Conservation (phyloP, 2,113 vertebrate species). For the Agelaius phoeniceus region DNA sequence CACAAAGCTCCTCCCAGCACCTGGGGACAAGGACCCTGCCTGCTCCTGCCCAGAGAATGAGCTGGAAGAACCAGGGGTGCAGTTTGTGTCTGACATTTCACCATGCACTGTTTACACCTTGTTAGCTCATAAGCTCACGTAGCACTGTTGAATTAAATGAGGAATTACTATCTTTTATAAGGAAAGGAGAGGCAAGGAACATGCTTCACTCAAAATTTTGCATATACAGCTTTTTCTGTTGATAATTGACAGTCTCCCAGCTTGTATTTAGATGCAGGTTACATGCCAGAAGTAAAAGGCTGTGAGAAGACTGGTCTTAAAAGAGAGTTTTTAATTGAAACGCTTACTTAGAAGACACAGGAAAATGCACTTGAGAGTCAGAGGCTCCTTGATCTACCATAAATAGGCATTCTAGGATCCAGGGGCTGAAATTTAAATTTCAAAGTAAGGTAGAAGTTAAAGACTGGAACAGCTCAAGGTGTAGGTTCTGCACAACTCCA, state of each 20-base stretch:
- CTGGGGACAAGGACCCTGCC: neutral
- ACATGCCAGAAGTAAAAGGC: neutral
- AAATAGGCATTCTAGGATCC: neutral
- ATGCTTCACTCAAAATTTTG: neutral
- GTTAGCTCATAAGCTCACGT: neutral
- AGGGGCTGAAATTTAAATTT: neutral
- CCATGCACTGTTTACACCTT: fast-evolving
- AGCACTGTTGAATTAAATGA: neutral
- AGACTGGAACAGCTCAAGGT: neutral
- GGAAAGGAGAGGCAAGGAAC: neutral
- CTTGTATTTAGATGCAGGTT: too few species aligned
- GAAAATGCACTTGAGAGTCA: neutral
- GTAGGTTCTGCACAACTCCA: neutral
- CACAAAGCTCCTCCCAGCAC: neutral
- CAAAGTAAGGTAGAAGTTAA: neutral
- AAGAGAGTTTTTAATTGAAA: neutral
- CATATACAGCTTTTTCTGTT: fast-evolving
- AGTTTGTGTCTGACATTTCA: neutral
- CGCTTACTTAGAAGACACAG: neutral
- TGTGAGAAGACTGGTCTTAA: neutral
- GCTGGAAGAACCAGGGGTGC: neutral
- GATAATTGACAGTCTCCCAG: neutral
- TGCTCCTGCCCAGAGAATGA: neutral
- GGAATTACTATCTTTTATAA: neutral
- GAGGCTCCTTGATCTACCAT: neutral